These are phyloP conservation scores for Kryptopterus vitreolus DNA, from an alignment of 2,797 vertebrate species.

Conservation along the genomic window DNA sequence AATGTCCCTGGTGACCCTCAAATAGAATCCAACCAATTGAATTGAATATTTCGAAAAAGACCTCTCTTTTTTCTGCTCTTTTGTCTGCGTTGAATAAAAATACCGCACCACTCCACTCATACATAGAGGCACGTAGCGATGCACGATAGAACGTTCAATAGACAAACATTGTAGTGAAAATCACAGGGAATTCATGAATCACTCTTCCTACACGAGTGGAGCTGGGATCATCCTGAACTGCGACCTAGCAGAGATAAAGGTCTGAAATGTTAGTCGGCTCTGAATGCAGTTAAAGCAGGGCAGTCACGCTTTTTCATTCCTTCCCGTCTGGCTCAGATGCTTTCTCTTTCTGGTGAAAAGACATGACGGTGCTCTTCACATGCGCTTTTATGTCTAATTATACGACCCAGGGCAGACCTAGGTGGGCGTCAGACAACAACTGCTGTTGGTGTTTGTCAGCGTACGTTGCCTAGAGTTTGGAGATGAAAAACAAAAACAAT, in stretches of 20 bases:
- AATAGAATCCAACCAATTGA: background rate
- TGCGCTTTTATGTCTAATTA: background rate
- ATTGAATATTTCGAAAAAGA: background rate
- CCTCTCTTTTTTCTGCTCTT: background rate
- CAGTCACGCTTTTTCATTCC: background rate
- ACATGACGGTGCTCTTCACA: background rate
- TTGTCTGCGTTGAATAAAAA: background rate
- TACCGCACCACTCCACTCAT: background rate
- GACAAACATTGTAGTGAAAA: background rate
- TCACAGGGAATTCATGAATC: background rate
- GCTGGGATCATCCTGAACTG: background rate
- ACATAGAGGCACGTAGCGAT: background rate
- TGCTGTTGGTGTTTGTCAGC: background rate
- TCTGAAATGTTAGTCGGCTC: background rate
- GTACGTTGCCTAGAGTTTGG: background rate
- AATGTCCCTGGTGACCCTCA: no score
- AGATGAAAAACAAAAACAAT: background rate
- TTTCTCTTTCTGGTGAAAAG: slow-evolving; percentile 1
- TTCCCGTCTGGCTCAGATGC: background rate
- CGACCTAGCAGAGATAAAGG: background rate
- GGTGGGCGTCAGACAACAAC: background rate
- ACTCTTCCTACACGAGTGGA: background rate
- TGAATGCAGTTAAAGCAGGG: background rate
- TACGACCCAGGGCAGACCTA: background rate
- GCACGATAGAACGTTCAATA: background rate